Conservation (phyloP, 2,113 vertebrate species). For the Lonchura striata region DNA sequence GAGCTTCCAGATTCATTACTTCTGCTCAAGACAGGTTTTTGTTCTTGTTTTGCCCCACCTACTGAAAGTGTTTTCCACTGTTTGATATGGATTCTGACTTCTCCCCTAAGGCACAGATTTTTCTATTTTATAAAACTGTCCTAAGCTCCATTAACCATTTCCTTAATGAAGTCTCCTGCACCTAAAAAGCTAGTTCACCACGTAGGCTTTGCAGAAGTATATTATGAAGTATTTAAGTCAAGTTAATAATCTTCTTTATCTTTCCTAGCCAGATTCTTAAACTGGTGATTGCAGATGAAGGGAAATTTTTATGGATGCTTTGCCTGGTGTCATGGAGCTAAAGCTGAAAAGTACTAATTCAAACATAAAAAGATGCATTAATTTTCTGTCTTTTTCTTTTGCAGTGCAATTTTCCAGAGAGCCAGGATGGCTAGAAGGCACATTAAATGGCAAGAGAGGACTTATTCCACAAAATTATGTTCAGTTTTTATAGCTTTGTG, state of each 20-base stretch:
- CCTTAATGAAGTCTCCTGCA: neutral
- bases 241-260: neutral
- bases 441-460: conserved; percentile 91
- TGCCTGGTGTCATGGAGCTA: neutral
- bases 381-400: conserved; percentile 42
- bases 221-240: neutral
- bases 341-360: neutral
- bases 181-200: neutral
- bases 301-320: neutral
- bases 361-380: neutral
- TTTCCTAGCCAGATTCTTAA: neutral
- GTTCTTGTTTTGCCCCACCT: neutral
- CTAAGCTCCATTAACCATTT: neutral
- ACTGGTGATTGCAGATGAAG: neutral
- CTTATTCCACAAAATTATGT: conserved; percentile 98
- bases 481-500: conserved; percentile 83
- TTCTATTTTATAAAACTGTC: neutral
- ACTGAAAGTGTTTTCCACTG: neutral
- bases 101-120: neutral
- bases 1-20: neutral
- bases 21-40: neutral
- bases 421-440: conserved; percentile 97
- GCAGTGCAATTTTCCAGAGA: conserved; percentile 86
- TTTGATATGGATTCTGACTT: neutral
- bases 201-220: neutral